A percentile compares a stretch with the other conserved stretches of the same genome.
phyloP scores from a whole-genome alignment of 2,113 vertebrate species.

The Vimba vimba region DNA sequence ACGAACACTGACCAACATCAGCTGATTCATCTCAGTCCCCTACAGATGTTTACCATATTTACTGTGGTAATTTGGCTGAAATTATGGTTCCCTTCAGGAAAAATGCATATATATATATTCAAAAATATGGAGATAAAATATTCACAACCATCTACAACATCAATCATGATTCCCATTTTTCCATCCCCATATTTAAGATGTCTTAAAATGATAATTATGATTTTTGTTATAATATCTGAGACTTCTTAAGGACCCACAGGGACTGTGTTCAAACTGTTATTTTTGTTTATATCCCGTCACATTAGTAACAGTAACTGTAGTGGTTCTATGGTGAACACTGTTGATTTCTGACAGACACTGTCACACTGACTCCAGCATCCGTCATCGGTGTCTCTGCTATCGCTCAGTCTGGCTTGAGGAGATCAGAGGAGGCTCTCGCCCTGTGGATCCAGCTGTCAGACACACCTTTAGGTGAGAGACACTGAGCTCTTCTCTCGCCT shows the following conservation, averaged over 20 bases:
- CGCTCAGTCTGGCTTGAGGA: background rate
- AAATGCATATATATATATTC: background rate
- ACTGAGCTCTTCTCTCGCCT: background rate
- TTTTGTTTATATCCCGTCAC: background rate
- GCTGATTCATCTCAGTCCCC: background rate
- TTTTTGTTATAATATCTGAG: no score
- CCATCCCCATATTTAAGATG: no score
- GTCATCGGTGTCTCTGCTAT: background rate
- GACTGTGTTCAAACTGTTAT: no score
- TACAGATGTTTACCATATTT: background rate
- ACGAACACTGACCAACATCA: background rate
- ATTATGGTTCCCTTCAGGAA: background rate
- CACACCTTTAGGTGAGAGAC: slow-evolving; percentile 23
- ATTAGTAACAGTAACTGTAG: background rate
- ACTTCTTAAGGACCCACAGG: no score
- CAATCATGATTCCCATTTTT: no score
- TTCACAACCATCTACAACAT: no score
- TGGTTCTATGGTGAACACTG: background rate
- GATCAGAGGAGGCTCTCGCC: slow-evolving; percentile 18
- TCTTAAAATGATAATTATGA: no score
- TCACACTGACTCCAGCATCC: background rate
- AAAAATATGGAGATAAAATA: no score
- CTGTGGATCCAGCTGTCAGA: slow-evolving; percentile 41
- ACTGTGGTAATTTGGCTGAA: background rate
- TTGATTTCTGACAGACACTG: background rate